Base-by-base conservation (phyloP, 2,797 vertebrate genomes). In the Sarcoramphus papa region DNA sequence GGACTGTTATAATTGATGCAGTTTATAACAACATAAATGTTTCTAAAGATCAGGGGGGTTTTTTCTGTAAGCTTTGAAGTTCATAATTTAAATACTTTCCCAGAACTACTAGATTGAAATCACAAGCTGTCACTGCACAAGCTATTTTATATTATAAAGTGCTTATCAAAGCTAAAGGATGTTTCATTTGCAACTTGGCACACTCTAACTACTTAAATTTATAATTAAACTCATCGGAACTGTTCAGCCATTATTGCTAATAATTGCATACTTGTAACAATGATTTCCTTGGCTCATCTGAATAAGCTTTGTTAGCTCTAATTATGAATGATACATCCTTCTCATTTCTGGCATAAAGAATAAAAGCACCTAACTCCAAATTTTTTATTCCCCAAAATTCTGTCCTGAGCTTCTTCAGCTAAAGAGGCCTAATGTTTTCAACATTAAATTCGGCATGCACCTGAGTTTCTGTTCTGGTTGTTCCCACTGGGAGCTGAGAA, bases 241-340 rank as follows among this genome's bases (percentile, higher is more conserved):
- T 30, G 20, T 86, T 89, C 68, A 76, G 25, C 41, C 35, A 56
- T 92, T 78, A 54, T 68, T 91, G 43, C 35, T 90, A 72, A 79
- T 65, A 94, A 79, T 73, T 94, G 40, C 51, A 68, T 94, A 69
- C 37, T 91, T 53, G 56, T 84, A 68, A 33, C 53, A 79, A 31
- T 86, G 4, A 72, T 85, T 94, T 89, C 45, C 54, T 86, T 93
- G 48, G 15, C 41, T 85, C 64, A 56, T 68, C 54, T 83, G 64
- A 91, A 85, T 85, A 91, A 91, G n/a, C 28, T 90, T 92, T 92
- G 35, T 88, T 95, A 91, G 35, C 59, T 88, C 74, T 85, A 85
- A 59, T 80, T 90, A 85, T 76, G 59, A 91, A 81, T 76, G 45
- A 93, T 81, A 33, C 56, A 51, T 86, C 73, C 37, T 79, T 93